These are phyloP conservation scores for Leptodactylus fuscus DNA, from an alignment of 2,113 vertebrate genomes.

Conservation along the genomic window DNA sequence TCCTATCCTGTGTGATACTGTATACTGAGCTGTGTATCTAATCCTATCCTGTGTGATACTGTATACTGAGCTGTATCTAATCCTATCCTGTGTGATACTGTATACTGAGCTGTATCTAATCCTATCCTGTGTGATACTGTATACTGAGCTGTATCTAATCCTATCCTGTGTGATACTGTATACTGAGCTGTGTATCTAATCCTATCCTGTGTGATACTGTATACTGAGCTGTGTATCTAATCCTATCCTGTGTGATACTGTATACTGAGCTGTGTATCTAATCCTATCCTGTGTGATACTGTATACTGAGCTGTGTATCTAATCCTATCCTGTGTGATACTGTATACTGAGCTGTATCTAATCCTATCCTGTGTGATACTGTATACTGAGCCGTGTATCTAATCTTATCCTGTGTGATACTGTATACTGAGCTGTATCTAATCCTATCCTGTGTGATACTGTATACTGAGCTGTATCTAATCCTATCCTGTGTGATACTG, in stretches of 20 bases:
- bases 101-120: not conserved
- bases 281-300: not conserved
- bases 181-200: not conserved
- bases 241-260: not conserved
- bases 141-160: not conserved
- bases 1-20: not conserved
- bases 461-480: too few relatives aligned
- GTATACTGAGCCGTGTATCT: not conserved
- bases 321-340: not conserved
- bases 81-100: not conserved
- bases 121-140: not conserved
- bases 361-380: not conserved
- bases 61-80: not conserved
- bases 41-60: not conserved
- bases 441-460: not conserved
- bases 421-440: not conserved
- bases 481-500: not conserved
- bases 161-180: not conserved
- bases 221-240: not conserved
- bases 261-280: not conserved
- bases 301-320: not conserved
- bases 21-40: not conserved
- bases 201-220: not conserved
- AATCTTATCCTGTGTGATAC: too few relatives aligned
- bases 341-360: too few relatives aligned